phyloP scores from a whole-genome alignment of 1,140 invertebrate species.

The Nomia melanderi region DNA sequence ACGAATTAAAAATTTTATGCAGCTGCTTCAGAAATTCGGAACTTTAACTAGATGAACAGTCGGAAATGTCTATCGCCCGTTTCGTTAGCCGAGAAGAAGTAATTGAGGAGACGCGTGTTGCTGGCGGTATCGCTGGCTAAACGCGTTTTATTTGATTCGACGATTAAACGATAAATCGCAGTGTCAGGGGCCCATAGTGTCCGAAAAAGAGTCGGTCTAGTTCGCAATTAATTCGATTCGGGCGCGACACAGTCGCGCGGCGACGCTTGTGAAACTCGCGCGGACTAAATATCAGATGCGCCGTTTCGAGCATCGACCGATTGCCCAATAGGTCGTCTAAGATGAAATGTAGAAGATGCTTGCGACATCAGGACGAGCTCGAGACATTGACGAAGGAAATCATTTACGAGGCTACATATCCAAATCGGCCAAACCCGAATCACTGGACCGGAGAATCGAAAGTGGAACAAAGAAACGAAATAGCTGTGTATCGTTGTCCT shows the following conservation, averaged over 20 bases:
- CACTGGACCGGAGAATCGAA: no score
- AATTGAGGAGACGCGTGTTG: background rate
- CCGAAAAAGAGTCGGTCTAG: slow-evolving; percentile 8
- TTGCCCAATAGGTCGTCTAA: slow-evolving; percentile 49
- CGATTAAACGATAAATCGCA: slow-evolving; percentile 2
- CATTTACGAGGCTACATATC: background rate
- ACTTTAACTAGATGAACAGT: no score
- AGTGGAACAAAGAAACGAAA: background rate
- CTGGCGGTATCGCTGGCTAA: background rate
- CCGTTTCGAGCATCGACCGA: slow-evolving; percentile 17
- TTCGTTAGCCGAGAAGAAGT: background rate
- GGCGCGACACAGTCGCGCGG: background rate
- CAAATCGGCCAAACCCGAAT: background rate
- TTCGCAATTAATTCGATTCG: slow-evolving; percentile 30
- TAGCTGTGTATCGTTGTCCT: background rate
- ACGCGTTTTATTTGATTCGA: background rate
- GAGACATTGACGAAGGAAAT: slow-evolving; percentile 24
- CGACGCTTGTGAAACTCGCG: slow-evolving; percentile 28
- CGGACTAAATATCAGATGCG: slow-evolving; percentile 20
- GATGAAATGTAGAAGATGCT: slow-evolving; percentile 54
- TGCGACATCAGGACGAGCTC: slow-evolving; percentile 33
- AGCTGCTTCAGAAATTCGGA: no score
- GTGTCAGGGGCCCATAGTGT: background rate
- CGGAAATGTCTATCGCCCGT: background rate
- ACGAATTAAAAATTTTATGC: no score